phyloP scores from a whole-genome alignment of 2,113 vertebrate species.

The Sciurus niger region DNA sequence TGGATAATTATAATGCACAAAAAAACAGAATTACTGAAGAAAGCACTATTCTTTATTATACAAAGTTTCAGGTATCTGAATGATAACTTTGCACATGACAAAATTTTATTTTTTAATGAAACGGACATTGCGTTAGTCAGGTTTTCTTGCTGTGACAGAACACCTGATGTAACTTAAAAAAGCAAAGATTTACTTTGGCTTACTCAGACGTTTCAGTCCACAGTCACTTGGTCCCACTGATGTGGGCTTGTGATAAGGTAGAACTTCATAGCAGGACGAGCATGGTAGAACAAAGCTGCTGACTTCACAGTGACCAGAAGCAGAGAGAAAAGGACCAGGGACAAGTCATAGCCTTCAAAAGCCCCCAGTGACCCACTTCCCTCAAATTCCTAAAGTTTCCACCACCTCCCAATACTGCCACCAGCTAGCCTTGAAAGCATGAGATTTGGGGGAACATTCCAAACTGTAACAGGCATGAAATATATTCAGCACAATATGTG shows the following conservation, averaged over 20 bases:
- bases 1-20: not conserved
- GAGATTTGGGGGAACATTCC: not conserved
- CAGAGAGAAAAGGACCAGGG: not conserved
- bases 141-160: not conserved
- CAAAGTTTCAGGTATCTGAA: not conserved
- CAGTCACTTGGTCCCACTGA: not conserved
- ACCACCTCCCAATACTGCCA: not conserved
- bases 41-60: not conserved
- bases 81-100: not conserved
- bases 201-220: not conserved
- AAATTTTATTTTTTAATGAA: slow-evolving; percentile 9
- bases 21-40: not conserved
- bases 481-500: not conserved
- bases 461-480: not conserved
- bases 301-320: not conserved
- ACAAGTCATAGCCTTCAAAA: no score
- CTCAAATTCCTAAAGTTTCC: not conserved
- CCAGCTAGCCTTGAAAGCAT: not conserved
- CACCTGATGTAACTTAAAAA: not conserved
- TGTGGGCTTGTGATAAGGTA: not conserved
- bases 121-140: not conserved
- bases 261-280: not conserved
- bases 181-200: not conserved
- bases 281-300: not conserved
- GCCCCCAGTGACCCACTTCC: not conserved